A percentile compares a stretch with the other conserved stretches of the same genome.
Conservation (phyloP, 2,113 vertebrate species). For the Pipra filicauda region DNA sequence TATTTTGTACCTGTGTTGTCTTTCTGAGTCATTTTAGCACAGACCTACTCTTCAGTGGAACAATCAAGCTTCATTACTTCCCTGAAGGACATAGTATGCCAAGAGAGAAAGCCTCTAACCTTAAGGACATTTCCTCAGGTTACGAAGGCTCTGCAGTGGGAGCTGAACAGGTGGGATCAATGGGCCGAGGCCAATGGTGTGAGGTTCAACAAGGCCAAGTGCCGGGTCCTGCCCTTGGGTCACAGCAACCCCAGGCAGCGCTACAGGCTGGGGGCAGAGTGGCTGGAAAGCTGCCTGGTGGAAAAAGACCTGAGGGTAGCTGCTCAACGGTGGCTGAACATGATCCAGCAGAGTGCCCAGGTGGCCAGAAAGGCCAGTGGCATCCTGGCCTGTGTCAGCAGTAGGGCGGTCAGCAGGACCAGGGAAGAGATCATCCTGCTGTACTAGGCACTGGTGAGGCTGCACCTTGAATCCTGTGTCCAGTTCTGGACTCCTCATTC, state of each 20-base stretch:
- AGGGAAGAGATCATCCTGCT: not conserved
- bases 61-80: not conserved
- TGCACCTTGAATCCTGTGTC: rapidly evolving
- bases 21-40: not conserved
- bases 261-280: not conserved
- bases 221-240: not conserved
- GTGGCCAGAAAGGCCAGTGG: not conserved
- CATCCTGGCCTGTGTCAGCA: not conserved
- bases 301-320: not conserved
- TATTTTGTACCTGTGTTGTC: not conserved
- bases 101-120: not conserved
- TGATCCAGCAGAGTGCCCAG: not conserved
- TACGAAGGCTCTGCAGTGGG: not conserved
- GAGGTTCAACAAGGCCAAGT: not conserved
- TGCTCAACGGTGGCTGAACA: not conserved
- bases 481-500: not conserved
- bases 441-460: rapidly evolving
- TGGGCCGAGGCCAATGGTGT: not conserved
- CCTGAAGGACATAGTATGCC: not conserved
- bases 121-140: not conserved
- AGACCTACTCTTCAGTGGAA: not conserved
- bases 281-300: not conserved
- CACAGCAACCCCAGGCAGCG: not conserved
- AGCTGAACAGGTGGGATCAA: not conserved
- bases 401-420: not conserved